phyloP scores from a whole-genome alignment of 2,113 vertebrate species.

The Pungitius pungitius region DNA sequence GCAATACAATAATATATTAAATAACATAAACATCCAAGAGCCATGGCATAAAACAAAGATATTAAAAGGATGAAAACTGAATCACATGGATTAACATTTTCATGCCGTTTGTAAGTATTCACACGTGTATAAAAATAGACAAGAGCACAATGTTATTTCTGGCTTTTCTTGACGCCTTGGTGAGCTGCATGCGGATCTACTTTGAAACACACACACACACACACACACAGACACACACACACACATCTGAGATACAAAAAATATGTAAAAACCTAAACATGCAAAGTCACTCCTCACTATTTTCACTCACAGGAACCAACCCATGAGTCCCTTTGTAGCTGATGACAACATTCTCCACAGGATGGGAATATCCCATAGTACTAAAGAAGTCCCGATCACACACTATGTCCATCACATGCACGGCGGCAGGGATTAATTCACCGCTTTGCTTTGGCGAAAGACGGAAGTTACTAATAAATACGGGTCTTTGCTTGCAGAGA shows the following conservation, averaged over 20 bases:
- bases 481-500: constrained; percentile 7
- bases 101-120: neutral
- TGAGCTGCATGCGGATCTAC: neutral
- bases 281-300: neutral
- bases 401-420: constrained; percentile 3
- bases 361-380: neutral
- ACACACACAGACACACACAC: neutral
- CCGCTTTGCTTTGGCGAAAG: constrained; percentile 1
- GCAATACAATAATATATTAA: too few relatives aligned
- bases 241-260: neutral
- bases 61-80: neutral
- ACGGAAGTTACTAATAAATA: constrained; percentile 37
- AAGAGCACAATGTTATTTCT: neutral
- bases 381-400: neutral
- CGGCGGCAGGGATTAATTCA: constrained; percentile 26
- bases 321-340: neutral
- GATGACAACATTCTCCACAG: neutral
- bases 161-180: constrained; percentile 5
- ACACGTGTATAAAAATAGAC: neutral
- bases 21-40: neutral
- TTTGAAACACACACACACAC: neutral
- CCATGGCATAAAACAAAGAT: neutral
- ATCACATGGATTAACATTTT: neutral
- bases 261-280: neutral
- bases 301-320: neutral